Percentiles rank a stretch among this genome's conserved stretches.
phyloP scores from a whole-genome alignment of 64 coral and sea anemone genomes.

The Stylophora pistillata region DNA sequence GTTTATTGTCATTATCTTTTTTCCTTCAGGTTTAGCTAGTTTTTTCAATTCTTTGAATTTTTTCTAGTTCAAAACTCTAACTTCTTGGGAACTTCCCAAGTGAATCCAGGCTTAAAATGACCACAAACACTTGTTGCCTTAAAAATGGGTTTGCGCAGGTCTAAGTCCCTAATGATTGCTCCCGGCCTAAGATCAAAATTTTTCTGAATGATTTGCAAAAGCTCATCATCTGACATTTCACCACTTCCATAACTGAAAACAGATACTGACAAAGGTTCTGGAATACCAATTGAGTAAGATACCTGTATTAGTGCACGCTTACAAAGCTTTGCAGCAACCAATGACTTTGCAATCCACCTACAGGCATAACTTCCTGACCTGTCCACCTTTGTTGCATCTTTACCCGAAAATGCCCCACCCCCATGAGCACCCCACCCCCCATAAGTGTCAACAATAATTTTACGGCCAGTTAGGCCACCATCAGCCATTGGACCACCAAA shows the following conservation, averaged over 20 bases:
- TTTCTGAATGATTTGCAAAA: conserved; percentile 68
- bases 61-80: conserved; percentile 33
- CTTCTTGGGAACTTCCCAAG: conserved; percentile 84
- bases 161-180: conserved; percentile 77
- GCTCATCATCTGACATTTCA: conserved; percentile 74
- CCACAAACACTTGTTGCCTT: conserved; percentile 84
- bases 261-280: conserved; percentile 82
- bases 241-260: conserved; percentile 87
- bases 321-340: conserved; percentile 85
- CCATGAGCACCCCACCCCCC: conserved; percentile 95
- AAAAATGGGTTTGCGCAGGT: conserved; percentile 83
- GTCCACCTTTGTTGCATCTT: conserved; percentile 93
- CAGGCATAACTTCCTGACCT: conserved; percentile 89
- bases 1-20: not conserved
- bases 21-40: not conserved
- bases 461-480: conserved; percentile 87
- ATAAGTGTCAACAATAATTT: conserved; percentile 94
- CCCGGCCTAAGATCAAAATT: conserved; percentile 94
- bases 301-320: conserved; percentile 75
- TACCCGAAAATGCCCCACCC: conserved; percentile 90
- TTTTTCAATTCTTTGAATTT: not conserved
- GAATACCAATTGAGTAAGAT: conserved; percentile 79
- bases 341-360: conserved; percentile 90
- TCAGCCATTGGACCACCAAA: conserved; percentile 76
- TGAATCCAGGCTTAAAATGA: conserved; percentile 90